Base-by-base conservation (phyloP, 2,888 invertebrate species). In the Lithophane ornitopus region DNA sequence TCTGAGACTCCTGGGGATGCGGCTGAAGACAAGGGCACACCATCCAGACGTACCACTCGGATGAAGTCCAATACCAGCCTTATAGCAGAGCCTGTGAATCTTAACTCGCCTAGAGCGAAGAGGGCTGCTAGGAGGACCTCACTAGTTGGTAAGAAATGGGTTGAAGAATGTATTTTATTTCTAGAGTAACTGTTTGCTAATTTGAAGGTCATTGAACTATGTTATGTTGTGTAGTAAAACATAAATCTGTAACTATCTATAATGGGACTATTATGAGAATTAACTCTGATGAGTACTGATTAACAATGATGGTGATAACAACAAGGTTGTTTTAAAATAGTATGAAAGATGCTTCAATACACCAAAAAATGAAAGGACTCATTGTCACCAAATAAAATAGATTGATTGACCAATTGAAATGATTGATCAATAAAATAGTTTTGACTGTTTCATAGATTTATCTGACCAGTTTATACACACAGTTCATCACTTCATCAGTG, bases 31-130 rank as follows among this genome's bases (percentile, higher is more conserved):
- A 88, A 83, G 46, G 68, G 90, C 26, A 95, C 95, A 54, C 95
- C 95, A 3, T 87, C 94, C 4, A 90, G 94, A 73, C 91, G 95
- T 8, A 94, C 89, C 73, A 88, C 92, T 26, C 90, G 94, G 41
- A 90, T 85, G 2, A 87, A 76, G 61, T 88, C 88, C 6, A 88
- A 88, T 59, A 88, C 88, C 34, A 94, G 94, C 77, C 88, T 94
- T 62, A 86, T 95, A 39, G 90, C 92, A 2, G 96, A 95, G 52
- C 89, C 93, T 19, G 84, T 90, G 52, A 85, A 63, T 68, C 80
- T 88, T 69, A 94, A 93, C 39, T 95, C 96, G 0, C 96, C 96
- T 2, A 92, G 96, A 86, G 94, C 96, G n/a, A 95, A 91, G 72
- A 90, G 96, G 74, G 95, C 95, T 66, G 88, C 93, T 16, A 91